Evolutionary conservation across 2,113 vertebrate genomes (phyloP).

Genomic region (Gallinago paraguaiae): DNA sequence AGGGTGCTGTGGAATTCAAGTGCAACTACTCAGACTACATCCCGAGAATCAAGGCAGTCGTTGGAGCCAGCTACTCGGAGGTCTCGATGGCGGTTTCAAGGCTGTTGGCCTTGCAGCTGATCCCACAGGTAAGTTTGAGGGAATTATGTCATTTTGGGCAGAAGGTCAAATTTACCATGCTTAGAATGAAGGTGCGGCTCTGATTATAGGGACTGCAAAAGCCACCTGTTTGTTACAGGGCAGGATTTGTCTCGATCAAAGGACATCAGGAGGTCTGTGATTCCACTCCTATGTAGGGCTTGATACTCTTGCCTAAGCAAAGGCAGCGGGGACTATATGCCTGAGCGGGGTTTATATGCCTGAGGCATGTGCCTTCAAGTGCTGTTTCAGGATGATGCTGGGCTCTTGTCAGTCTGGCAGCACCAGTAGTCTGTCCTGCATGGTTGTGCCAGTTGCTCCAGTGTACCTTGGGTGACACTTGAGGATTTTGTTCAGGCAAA

Average conservation of each 20-base stretch:
- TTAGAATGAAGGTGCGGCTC: not conserved
- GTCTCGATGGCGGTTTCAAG: constrained; percentile 84
- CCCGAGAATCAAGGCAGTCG: constrained; percentile 78
- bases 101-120: constrained; percentile 82
- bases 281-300: not conserved
- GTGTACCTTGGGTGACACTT: not conserved
- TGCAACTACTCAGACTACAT: constrained; percentile 66
- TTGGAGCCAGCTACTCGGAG: constrained; percentile 82
- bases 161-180: not conserved
- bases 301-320: not conserved
- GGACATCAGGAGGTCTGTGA: not conserved
- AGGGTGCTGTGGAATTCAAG: constrained; percentile 38
- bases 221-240: not conserved
- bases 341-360: fast-evolving
- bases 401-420: not conserved
- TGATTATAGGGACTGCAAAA: not conserved
- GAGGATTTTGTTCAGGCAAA: not conserved
- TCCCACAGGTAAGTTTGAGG: constrained; percentile 82
- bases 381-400: not conserved
- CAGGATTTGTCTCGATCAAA: not conserved
- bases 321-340: not conserved
- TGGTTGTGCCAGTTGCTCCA: not conserved
- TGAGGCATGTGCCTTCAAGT: fast-evolving
- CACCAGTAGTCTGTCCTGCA: not conserved
- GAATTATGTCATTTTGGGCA: not conserved